These are phyloP conservation scores for Diplodus puntazzo DNA, from an alignment of 2,797 vertebrate genomes.

Conservation along the genomic window DNA sequence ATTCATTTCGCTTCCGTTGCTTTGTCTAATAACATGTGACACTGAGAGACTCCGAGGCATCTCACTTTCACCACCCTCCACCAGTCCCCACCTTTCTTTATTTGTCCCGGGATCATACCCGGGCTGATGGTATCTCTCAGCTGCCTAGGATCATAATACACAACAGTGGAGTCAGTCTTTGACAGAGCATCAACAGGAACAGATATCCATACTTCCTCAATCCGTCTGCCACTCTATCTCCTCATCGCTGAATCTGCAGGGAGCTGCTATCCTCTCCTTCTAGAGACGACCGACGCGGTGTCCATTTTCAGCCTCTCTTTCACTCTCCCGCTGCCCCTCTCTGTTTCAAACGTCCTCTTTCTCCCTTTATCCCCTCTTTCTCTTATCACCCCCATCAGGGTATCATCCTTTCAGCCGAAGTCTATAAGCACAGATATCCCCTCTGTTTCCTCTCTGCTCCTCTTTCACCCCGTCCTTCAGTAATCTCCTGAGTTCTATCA, in stretches of 20 bases:
- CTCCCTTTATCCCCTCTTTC: slow-evolving; percentile 58
- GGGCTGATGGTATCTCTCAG: slow-evolving; percentile 63
- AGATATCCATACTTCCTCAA: slow-evolving; percentile 64
- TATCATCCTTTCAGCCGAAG: slow-evolving; percentile 76
- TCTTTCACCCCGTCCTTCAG: slow-evolving; percentile 74
- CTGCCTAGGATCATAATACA: slow-evolving; percentile 69
- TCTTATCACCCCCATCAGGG: slow-evolving; percentile 78
- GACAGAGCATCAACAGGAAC: slow-evolving; percentile 69
- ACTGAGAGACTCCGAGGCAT: slow-evolving; percentile 42
- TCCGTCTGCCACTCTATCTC: slow-evolving; percentile 63
- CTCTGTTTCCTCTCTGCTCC: slow-evolving; percentile 71
- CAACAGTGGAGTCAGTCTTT: slow-evolving; percentile 67
- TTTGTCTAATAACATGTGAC: slow-evolving; percentile 52
- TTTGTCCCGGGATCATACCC: slow-evolving; percentile 44
- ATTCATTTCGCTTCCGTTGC: slow-evolving; percentile 54
- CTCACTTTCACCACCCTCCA: slow-evolving; percentile 38
- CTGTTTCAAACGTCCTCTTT: slow-evolving; percentile 67
- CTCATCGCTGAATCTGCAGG: slow-evolving; percentile 66
- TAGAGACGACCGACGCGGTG: slow-evolving; percentile 38
- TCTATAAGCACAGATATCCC: slow-evolving; percentile 71
- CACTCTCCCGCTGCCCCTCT: slow-evolving; percentile 55
- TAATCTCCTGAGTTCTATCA: slow-evolving; percentile 66
- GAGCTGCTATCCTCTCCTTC: slow-evolving; percentile 60
- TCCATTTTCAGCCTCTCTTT: slow-evolving; percentile 72
- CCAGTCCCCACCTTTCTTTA: slow-evolving; percentile 42